Evolutionary conservation across 2,797 vertebrate genomes (phyloP).

Genomic region (Pagetopsis macropterus): DNA sequence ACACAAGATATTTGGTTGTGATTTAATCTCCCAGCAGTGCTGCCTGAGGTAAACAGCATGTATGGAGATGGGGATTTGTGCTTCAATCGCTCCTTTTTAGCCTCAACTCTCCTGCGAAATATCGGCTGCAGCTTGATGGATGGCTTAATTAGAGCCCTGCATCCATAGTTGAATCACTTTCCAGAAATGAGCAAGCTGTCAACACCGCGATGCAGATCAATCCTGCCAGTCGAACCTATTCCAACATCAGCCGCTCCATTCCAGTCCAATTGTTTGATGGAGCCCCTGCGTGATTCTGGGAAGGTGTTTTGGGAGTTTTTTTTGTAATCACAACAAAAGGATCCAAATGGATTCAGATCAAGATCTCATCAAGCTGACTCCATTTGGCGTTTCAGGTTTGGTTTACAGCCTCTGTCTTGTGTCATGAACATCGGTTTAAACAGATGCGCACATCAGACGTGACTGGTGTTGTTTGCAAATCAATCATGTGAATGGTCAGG

Average conservation of each 20-base stretch:
- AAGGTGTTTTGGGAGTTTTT: constrained; percentile 49
- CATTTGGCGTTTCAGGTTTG: constrained; percentile 40
- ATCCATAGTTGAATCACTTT: constrained; percentile 66
- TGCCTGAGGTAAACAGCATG: constrained; percentile 35
- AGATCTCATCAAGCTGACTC: constrained; percentile 59
- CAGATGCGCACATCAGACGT: constrained; percentile 26
- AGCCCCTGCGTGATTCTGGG: constrained; percentile 45
- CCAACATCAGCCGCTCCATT: constrained; percentile 54
- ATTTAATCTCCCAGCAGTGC: constrained; percentile 37
- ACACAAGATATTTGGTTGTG: constrained; percentile 19
- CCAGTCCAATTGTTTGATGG: constrained; percentile 65
- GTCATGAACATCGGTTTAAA: constrained; percentile 41
- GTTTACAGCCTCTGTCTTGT: constrained; percentile 15
- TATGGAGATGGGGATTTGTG: constrained; percentile 45
- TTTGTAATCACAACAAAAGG: constrained; percentile 65
- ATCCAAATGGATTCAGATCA: constrained; percentile 69
- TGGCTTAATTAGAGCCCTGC: constrained; percentile 71
- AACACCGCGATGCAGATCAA: constrained; percentile 64
- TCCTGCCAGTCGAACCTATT: constrained; percentile 54
- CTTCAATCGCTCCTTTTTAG: constrained; percentile 53
- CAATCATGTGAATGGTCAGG: constrained; percentile 47
- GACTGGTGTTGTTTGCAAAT: constrained; percentile 43
- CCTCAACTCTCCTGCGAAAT: constrained; percentile 40
- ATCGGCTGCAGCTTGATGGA: constrained; percentile 71
- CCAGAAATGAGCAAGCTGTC: constrained; percentile 71